Evolutionary conservation across 1,140 invertebrate genomes (phyloP).

Genomic region (Propsilocerus akamusi): DNA sequence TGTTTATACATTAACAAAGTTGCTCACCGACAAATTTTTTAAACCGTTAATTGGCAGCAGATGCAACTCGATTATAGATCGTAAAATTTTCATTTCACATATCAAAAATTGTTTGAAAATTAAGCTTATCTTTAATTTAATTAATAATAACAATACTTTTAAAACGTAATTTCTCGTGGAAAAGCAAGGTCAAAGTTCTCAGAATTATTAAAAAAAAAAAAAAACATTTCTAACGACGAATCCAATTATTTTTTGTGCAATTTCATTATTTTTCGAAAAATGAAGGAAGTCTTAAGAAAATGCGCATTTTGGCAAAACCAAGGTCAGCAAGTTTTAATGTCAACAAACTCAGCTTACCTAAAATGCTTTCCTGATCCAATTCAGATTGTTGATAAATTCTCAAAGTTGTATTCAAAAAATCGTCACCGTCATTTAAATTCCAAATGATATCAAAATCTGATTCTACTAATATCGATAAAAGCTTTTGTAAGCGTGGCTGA

Average conservation of each 20-base stretch:
- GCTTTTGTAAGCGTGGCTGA: neutral
- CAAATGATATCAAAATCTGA: constrained; percentile 2
- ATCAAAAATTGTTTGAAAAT: too few species aligned
- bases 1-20: too few species aligned
- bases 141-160: too few species aligned
- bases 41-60: too few species aligned
- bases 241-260: neutral
- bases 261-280: neutral
- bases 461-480: constrained; percentile 1
- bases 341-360: constrained; percentile 8
- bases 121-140: too few species aligned
- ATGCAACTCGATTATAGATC: too few species aligned
- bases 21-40: too few species aligned
- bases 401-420: neutral
- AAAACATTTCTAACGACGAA: too few species aligned
- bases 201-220: too few species aligned
- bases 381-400: neutral
- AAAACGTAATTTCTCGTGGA: too few species aligned
- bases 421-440: constrained; percentile 1
- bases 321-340: neutral
- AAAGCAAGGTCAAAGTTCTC: too few species aligned
- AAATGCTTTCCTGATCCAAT: constrained; percentile 11
- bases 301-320: neutral
- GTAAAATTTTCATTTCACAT: too few species aligned
- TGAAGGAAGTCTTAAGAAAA: neutral